Percentiles rank a stretch among this genome's conserved stretches.
phyloP scores from a whole-genome alignment of 37 sponge, comb jelly and placozoan species.

The Theonella swinhoei region DNA sequence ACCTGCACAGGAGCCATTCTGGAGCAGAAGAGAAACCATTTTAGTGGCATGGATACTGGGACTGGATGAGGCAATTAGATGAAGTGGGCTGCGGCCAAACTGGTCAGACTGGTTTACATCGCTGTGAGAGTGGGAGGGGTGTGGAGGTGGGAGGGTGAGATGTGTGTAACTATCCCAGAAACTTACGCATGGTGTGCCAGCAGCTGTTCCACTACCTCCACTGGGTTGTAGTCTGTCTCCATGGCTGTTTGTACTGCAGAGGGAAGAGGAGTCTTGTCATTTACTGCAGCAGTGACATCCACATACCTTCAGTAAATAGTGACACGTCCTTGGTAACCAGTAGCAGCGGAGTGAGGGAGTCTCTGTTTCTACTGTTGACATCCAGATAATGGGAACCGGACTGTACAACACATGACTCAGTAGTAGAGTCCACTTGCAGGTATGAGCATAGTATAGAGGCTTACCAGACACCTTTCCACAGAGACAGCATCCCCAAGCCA shows the following conservation, averaged over 20 bases:
- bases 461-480: constrained; percentile 65
- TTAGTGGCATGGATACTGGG: constrained; percentile 65
- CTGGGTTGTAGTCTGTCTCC: constrained; percentile 81
- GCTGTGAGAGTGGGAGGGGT: constrained; percentile 13
- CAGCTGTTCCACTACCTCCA: constrained; percentile 74
- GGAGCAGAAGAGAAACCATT: constrained; percentile 83
- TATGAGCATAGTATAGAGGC: constrained; percentile 13
- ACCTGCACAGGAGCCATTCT: constrained; percentile 64
- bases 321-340: constrained; percentile 82
- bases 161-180: too few species aligned
- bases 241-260: constrained; percentile 70
- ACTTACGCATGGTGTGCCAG: constrained; percentile 84
- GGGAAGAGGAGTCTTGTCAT: background rate
- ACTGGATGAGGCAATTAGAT: constrained; percentile 66
- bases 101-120: constrained; percentile 73
- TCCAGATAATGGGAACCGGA: constrained; percentile 62
- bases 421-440: background rate
- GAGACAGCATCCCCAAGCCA: constrained; percentile 83
- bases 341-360: constrained; percentile 86
- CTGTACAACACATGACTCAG: constrained; percentile 40
- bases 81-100: constrained; percentile 75
- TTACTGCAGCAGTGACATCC: background rate
- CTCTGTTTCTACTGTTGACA: constrained; percentile 82
- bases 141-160: background rate
- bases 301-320: constrained; percentile 79